Evolutionary conservation across 2,113 vertebrate genomes (phyloP).

Genomic region (Microcebus griseorufus): DNA sequence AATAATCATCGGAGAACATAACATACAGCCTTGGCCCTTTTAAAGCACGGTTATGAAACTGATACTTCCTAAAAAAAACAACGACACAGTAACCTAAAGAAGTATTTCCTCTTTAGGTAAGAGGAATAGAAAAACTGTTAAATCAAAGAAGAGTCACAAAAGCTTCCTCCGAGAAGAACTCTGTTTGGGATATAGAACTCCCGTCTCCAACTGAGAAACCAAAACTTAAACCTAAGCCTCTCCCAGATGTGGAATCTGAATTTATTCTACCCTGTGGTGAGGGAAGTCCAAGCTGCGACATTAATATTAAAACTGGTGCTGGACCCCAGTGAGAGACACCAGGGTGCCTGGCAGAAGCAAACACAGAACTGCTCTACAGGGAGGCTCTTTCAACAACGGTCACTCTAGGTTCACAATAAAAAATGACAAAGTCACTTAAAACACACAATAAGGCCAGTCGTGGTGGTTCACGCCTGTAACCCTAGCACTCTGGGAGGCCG

Average conservation of each 20-base stretch:
- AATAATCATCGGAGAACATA: background rate
- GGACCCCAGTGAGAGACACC: background rate
- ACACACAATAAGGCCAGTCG: background rate
- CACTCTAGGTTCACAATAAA: background rate
- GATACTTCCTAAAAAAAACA: background rate
- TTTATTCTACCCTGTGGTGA: background rate
- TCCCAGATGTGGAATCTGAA: background rate
- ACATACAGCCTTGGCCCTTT: background rate
- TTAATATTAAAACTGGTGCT: slow-evolving; percentile 28
- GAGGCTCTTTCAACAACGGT: background rate
- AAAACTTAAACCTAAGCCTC: background rate
- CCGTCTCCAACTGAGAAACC: background rate
- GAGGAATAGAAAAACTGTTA: background rate
- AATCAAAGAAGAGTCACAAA: background rate
- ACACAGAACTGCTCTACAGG: background rate
- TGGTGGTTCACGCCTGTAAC: too few relatives aligned
- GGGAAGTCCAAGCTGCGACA: background rate
- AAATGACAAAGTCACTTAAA: background rate
- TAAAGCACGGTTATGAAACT: background rate
- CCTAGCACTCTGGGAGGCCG: too few relatives aligned
- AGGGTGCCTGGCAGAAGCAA: background rate
- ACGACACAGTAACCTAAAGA: background rate
- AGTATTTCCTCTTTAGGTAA: background rate
- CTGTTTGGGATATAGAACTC: background rate
- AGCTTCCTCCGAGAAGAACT: background rate